phyloP scores from a whole-genome alignment of 2,797 vertebrate genomes.

The Acridotheres tristis region DNA sequence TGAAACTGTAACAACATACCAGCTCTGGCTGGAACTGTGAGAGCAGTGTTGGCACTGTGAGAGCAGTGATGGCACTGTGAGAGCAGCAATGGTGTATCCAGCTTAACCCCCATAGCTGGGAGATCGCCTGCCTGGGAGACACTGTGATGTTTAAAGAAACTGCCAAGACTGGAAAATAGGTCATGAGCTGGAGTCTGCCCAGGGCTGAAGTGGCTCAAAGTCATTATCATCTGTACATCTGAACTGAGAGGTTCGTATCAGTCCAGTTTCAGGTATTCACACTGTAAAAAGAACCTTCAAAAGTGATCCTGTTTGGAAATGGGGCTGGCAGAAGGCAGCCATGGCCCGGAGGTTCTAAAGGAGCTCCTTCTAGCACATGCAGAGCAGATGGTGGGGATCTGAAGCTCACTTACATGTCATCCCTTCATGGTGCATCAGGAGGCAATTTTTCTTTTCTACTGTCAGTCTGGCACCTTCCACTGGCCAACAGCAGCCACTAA shows the following conservation, averaged over 20 bases:
- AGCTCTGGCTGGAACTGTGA: not conserved
- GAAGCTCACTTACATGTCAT: not conserved
- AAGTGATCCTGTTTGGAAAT: not conserved
- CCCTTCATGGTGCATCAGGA: not conserved
- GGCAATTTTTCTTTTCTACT: not conserved
- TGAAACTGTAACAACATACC: not conserved
- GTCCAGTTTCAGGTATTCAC: not conserved
- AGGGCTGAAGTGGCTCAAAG: constrained; percentile 43
- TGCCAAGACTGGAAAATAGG: constrained; percentile 31
- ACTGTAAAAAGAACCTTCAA: not conserved
- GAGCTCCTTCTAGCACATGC: not conserved
- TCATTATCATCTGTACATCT: constrained; percentile 57
- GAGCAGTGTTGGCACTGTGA: not conserved
- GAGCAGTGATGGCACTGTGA: not conserved
- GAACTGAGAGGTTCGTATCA: not conserved
- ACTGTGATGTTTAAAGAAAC: not conserved
- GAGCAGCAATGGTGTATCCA: not conserved
- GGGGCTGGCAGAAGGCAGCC: not conserved
- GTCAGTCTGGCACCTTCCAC: not conserved
- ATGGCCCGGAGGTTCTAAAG: not conserved
- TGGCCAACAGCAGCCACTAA: not conserved
- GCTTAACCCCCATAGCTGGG: not conserved
- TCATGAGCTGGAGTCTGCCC: constrained; percentile 48
- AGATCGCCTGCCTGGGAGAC: not conserved
- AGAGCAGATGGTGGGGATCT: not conserved